These are phyloP conservation scores for Anguilla anguilla DNA, from an alignment of 2,797 vertebrate genomes.

Conservation along the genomic window DNA sequence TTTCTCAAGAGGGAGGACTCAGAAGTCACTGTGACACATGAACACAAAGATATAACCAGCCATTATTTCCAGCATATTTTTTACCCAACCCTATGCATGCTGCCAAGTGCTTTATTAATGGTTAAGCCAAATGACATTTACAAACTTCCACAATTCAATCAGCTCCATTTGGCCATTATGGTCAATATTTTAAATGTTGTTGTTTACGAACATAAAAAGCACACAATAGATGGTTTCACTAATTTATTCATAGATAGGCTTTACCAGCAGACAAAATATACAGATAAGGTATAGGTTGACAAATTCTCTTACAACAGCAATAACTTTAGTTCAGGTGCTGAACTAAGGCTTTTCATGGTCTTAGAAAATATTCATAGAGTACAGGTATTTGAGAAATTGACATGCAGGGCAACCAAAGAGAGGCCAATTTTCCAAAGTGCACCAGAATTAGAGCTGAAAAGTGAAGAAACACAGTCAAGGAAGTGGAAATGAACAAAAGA, in stretches of 20 bases:
- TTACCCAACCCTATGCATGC: no score
- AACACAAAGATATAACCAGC: no score
- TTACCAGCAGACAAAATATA: constrained; percentile 68
- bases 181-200: no score
- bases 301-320: constrained; percentile 50
- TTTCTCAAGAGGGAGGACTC: no score
- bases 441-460: constrained; percentile 38
- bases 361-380: constrained; percentile 63
- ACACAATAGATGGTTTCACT: constrained; percentile 36
- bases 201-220: not conserved
- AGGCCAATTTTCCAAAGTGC: constrained; percentile 35
- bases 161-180: no score
- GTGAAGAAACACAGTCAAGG: not conserved
- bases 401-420: constrained; percentile 59
- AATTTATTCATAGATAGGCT: constrained; percentile 70
- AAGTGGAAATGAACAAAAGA: constrained; percentile 16
- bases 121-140: no score
- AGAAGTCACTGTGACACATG: no score
- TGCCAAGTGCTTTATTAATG: no score
- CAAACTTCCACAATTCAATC: no score
- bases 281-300: constrained; percentile 57
- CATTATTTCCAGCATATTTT: no score
- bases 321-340: constrained; percentile 70
- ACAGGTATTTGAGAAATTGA: constrained; percentile 54
- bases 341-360: constrained; percentile 72